Conservation (phyloP, 2,888 invertebrate genomes). For the Polyommatus iphigenia region DNA sequence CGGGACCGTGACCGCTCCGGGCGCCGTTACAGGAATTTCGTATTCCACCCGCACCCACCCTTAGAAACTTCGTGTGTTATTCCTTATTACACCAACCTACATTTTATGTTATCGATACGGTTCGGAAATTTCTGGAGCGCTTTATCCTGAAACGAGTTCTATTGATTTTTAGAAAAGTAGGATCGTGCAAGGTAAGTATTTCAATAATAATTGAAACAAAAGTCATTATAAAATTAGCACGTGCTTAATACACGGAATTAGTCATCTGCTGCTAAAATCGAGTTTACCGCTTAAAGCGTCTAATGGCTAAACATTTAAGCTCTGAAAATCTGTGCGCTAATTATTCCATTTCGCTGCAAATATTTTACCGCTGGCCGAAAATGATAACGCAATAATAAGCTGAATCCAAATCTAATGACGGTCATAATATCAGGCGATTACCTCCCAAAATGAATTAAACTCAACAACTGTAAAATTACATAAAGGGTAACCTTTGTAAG, state of each 20-base stretch:
- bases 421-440: slow-evolving; percentile 20
- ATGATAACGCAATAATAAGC: slow-evolving; percentile 16
- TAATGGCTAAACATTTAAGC: slow-evolving; percentile 3
- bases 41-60: slow-evolving; percentile 2
- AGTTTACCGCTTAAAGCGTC: background rate
- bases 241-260: background rate
- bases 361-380: background rate
- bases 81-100: slow-evolving; percentile 16
- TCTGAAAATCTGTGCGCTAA: slow-evolving; percentile 4
- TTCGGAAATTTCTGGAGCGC: background rate
- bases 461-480: slow-evolving; percentile 19
- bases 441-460: slow-evolving; percentile 16
- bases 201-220: background rate
- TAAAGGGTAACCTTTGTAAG: background rate
- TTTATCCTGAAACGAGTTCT: background rate
- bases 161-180: slow-evolving; percentile 1
- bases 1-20: background rate
- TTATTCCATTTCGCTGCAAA: slow-evolving; percentile 21
- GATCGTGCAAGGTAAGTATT: background rate
- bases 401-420: slow-evolving; percentile 19
- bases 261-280: background rate
- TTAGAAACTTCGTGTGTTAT: slow-evolving; percentile 12
- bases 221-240: background rate
- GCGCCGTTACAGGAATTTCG: background rate
- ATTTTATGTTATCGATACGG: slow-evolving; percentile 10